phyloP scores from a whole-genome alignment of 2,113 vertebrate genomes.

The Redunca redunca region DNA sequence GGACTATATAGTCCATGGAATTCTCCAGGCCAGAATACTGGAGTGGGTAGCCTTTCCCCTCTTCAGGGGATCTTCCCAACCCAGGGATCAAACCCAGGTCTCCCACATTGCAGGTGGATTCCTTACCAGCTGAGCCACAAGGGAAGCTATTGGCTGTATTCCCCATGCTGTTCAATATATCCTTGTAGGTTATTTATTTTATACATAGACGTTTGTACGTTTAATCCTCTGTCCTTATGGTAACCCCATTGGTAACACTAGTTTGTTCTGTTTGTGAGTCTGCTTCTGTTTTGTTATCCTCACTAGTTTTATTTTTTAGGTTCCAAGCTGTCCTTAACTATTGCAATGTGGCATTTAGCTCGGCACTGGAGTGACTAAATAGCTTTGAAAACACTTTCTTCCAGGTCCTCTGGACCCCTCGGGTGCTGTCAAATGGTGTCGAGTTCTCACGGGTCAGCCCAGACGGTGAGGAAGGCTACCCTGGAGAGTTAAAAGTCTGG shows the following conservation, averaged over 20 bases:
- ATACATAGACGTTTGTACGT: not conserved
- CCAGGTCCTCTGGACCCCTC: slow-evolving; percentile 91
- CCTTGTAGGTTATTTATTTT: not conserved
- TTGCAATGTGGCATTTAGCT: slow-evolving; percentile 28
- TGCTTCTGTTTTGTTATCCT: not conserved
- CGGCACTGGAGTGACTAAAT: not conserved
- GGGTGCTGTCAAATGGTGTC: slow-evolving; percentile 83
- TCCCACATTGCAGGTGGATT: not conserved
- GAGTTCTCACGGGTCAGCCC: slow-evolving; percentile 87
- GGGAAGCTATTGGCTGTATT: not conserved
- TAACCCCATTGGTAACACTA: not conserved
- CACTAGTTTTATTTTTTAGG: not conserved
- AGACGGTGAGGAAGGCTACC: slow-evolving; percentile 93
- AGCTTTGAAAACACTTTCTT: slow-evolving; percentile 33
- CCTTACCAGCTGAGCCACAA: not conserved
- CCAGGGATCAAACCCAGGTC: not conserved
- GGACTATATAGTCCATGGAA: not conserved
- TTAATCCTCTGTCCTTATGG: not conserved
- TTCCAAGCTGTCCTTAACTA: not conserved
- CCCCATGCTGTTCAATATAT: not conserved
- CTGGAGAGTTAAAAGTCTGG: slow-evolving; percentile 89
- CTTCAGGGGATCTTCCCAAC: not conserved
- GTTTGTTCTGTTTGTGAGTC: not conserved
- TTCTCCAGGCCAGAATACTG: not conserved
- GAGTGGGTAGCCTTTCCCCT: not conserved